Base-by-base conservation (phyloP, 2,888 invertebrate genomes). In the Elysia crispata region DNA sequence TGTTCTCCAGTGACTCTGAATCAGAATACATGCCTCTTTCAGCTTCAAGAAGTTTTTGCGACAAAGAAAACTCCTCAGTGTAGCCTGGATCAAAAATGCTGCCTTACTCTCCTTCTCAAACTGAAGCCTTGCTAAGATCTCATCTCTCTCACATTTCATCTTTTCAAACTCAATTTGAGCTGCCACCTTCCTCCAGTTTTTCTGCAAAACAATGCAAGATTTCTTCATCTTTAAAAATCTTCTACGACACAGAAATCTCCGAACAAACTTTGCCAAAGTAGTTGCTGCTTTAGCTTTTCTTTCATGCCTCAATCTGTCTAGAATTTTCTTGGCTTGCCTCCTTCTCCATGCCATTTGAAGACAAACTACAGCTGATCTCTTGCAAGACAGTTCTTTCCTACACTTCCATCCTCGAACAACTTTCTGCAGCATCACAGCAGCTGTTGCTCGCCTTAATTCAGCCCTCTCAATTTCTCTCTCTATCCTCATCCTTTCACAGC, bases 261-360 rank as follows among this genome's bases (percentile, higher is more conserved):
- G 15, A 70, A 23, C 0, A 60, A 11, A 33, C 76, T 80, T 57
- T 84, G 84, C 15, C 83, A 3, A 13, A 79, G 20, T 1, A 75
- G 41, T 54, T 20, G 79, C 70, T 13, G 84, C 79, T 74, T 57
- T 54, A 8, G 69, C 41, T 6, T 57, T n/a, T 41, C 50, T 74
- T 15, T 67, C 72, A 30, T n/a, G 23, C 20, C 60, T 20, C 23
- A 60, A 23, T 8, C 60, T 15, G 3, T 3, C 60, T 60, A 60
- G n/a, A 23, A 60, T 18, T 23, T 15, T 23, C 60, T 23, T 60
- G 60, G 60, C 60, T 62, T 49, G 25, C 5, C 79, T 74, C 28
- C 84, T 83, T 67, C 85, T 82, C 76, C 83, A 85, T 18, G 15
- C 20, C 20, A 80, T 76, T 76, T 87, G 87, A 13, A 87, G 41